phyloP scores from a whole-genome alignment of 2,797 vertebrate species.

The Tokudaia muenninki region DNA sequence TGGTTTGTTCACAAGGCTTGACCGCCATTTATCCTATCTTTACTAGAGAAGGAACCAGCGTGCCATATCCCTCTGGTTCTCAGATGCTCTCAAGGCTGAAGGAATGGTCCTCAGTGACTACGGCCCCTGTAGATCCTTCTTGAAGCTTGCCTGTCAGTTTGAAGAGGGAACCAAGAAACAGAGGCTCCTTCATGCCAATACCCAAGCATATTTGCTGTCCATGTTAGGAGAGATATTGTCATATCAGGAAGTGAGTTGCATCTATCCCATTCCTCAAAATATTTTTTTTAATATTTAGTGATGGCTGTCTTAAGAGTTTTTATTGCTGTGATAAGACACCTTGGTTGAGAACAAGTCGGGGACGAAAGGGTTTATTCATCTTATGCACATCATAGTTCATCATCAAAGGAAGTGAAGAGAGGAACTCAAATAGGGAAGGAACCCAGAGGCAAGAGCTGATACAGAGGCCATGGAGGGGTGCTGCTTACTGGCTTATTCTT shows the following conservation, averaged over 20 bases:
- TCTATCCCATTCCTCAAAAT: neutral
- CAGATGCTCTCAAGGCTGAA: neutral
- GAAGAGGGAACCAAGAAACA: too few species aligned
- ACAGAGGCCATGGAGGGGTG: neutral
- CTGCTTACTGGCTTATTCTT: neutral
- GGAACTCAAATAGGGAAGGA: neutral
- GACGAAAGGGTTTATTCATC: too few species aligned
- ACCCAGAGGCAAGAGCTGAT: neutral
- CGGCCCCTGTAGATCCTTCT: neutral
- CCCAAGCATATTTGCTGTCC: neutral
- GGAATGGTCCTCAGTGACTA: neutral
- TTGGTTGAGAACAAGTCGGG: neutral
- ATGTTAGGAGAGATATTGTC: too few species aligned
- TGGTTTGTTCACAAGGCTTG: neutral
- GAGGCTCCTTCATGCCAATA: neutral
- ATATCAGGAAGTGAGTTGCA: neutral
- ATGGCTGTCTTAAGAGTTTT: neutral
- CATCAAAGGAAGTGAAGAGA: neutral
- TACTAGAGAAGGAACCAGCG: neutral
- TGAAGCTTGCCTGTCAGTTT: neutral
- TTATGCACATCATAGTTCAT: neutral
- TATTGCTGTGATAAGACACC: neutral
- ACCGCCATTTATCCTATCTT: neutral
- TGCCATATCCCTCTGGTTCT: too few species aligned
- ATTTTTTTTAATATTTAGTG: neutral